phyloP scores from a whole-genome alignment of 1,140 invertebrate species.

The Tetramorium parvispinum region DNA sequence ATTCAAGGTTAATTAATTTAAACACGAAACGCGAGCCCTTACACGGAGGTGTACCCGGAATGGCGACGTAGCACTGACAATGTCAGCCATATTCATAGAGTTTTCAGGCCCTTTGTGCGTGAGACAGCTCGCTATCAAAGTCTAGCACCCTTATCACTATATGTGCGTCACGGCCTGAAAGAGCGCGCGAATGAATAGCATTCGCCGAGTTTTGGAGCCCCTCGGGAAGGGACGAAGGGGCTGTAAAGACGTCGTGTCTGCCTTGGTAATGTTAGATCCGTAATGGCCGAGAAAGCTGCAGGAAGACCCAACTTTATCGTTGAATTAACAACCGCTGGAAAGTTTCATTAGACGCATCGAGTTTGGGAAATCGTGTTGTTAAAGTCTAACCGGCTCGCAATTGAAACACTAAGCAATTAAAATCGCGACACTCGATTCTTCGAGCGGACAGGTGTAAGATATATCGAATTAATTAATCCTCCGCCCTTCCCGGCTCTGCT shows the following conservation, averaged over 20 bases:
- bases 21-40: background rate
- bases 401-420: conserved; percentile 34
- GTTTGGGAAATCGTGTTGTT: background rate
- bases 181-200: conserved; percentile 69
- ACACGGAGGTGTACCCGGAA: background rate
- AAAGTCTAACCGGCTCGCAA: conserved; percentile 12
- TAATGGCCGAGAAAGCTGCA: background rate
- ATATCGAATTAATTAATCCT: conserved; percentile 6
- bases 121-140: conserved; percentile 76
- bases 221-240: conserved; percentile 44
- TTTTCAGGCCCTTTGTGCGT: conserved; percentile 71
- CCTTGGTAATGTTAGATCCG: conserved; percentile 43
- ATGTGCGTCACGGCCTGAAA: conserved; percentile 56
- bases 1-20: background rate
- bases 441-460: background rate
- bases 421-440: background rate
- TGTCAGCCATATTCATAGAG: conserved; percentile 62
- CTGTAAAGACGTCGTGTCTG: conserved; percentile 44
- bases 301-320: conserved; percentile 2
- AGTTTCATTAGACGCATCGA: background rate
- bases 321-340: conserved; percentile 12
- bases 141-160: conserved; percentile 71
- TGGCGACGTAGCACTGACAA: conserved; percentile 32
- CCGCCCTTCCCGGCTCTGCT: background rate
- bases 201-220: conserved; percentile 52